Evolutionary conservation across 2,113 vertebrate species (phyloP), one percentile per base, ranked within the genome.

Genomic region (Echinops telfairi): DNA sequence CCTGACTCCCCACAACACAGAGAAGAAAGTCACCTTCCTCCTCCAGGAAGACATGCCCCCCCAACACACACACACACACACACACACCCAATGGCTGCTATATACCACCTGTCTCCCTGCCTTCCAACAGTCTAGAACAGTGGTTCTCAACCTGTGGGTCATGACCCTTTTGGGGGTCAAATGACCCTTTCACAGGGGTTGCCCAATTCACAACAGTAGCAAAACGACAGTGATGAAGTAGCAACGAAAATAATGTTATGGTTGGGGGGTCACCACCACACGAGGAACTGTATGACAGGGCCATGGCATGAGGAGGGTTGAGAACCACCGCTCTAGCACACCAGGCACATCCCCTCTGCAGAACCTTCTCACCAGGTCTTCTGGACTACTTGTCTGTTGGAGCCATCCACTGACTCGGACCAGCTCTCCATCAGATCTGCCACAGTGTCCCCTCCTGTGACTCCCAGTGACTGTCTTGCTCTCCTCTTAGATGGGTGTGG

Each of bases 101-200:
- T 66, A 12, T 29, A 0, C 11, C 11, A 17, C 17, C 43, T 10
- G 47, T 12, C 8, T 0, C 3, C 5, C 6, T 0, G 71, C 12
- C 33, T 80, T 43, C 38, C 27, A 38, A 36, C 43, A 40, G 22
- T 7, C 12, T 62, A 19, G 47, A 7, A 53, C 47, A 53, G 47
- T 53, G 47, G 9, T 53, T 53, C 47, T 53, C 47, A 53, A 53
- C 47, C 47, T 53, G 47, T 53, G 47, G 47, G 47, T 53, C 12
- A 14, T 53, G 47, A 53, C 47, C 47, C 9, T 9, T 53, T 53
- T 53, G 47, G 47, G 2, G 47, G 47, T 14, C 12, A 9, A 53
- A 11, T 53, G 47, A 53, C 47, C 47, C 47, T 53, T 53, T 53
- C 47, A 53, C 47, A 53, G 47, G 47, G 47, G 47, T 53, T 9